These are phyloP conservation scores for Mesochorus sp. DNA, from an alignment of 2,888 invertebrate genomes.

Conservation along the genomic window DNA sequence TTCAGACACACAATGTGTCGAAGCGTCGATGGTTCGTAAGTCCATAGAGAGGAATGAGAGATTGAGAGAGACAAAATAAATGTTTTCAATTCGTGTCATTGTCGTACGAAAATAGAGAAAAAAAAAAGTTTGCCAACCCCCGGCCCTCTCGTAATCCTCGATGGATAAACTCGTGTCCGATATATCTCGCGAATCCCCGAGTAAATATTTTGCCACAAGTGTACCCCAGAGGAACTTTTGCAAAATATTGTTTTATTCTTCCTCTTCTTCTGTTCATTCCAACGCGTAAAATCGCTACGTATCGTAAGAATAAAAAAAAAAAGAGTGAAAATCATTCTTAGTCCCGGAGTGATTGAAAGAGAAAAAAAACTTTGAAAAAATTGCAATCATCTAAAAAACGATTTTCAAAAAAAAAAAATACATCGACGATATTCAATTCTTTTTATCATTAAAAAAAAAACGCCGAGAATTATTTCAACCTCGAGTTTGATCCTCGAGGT, in stretches of 20 bases:
- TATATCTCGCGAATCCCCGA: background rate
- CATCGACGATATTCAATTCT: too few species aligned
- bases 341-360: too few species aligned
- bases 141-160: background rate
- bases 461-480: background rate
- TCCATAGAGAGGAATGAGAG: too few species aligned
- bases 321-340: background rate
- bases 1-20: too few species aligned
- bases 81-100: too few species aligned
- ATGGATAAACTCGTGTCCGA: background rate
- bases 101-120: background rate
- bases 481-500: too few species aligned
- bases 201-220: constrained; percentile 29
- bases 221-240: background rate
- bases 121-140: constrained; percentile 4
- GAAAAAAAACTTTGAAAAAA: too few species aligned
- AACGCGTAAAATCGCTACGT: too few species aligned
- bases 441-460: background rate
- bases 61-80: constrained; percentile 26
- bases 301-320: background rate
- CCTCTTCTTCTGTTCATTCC: too few species aligned
- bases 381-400: too few species aligned
- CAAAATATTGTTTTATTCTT: too few species aligned
- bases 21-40: constrained; percentile 1
- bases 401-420: too few species aligned